These are phyloP conservation scores for Meandrina meandrites DNA, from an alignment of 92 coral and sea anemone species.

Conservation along the genomic window DNA sequence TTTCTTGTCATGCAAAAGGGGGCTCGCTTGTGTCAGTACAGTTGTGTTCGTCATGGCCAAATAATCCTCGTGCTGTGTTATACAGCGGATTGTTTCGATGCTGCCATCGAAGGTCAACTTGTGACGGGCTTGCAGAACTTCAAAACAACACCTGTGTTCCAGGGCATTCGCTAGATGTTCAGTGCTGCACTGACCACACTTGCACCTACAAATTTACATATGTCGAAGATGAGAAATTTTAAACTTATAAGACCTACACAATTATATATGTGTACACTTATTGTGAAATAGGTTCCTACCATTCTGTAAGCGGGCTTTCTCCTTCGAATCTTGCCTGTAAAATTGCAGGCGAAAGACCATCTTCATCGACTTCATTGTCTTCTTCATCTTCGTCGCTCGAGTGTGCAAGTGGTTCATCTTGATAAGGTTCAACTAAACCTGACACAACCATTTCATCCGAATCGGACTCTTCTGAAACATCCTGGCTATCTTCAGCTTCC, in stretches of 20 bases:
- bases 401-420: conserved; percentile 20
- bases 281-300: background rate
- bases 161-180: conserved; percentile 26
- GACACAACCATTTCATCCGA: background rate
- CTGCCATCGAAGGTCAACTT: conserved; percentile 20
- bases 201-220: conserved; percentile 10
- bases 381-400: background rate
- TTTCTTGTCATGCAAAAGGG: conserved; percentile 7
- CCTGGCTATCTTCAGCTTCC: background rate
- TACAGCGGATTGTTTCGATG: conserved; percentile 16
- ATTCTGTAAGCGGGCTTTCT: background rate
- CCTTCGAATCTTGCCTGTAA: conserved; percentile 9
- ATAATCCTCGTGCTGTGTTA: conserved; percentile 24
- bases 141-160: conserved; percentile 28
- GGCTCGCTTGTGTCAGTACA: conserved; percentile 14
- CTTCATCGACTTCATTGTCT: conserved; percentile 12
- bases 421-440: conserved; percentile 29
- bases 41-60: conserved; percentile 10
- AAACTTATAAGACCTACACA: background rate
- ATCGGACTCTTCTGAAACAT: conserved; percentile 6
- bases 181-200: conserved; percentile 24
- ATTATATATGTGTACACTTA: background rate
- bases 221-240: background rate
- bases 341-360: conserved; percentile 26
- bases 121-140: conserved; percentile 16